These are phyloP conservation scores for Myopa testacea DNA, from an alignment of 2,888 invertebrate species.

Conservation along the genomic window DNA sequence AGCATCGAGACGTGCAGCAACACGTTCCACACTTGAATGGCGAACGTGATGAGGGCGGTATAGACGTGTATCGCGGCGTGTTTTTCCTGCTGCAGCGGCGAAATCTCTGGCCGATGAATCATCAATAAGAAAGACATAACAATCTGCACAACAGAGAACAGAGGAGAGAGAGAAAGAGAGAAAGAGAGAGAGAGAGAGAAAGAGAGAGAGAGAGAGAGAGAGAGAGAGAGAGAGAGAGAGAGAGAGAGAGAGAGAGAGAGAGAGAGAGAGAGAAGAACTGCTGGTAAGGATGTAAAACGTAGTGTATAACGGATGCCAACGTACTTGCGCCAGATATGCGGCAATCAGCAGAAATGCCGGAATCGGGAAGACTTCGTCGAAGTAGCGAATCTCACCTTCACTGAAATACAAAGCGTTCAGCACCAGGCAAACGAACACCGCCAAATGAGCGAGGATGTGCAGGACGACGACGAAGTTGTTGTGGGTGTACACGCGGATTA, in stretches of 20 bases:
- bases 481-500: constrained; percentile 13
- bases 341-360: neutral
- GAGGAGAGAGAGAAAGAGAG: neutral
- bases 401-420: neutral
- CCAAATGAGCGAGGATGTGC: neutral
- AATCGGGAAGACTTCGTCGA: neutral
- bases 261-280: too few species aligned
- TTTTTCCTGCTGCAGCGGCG: neutral
- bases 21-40: constrained; percentile 3
- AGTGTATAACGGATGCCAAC: neutral
- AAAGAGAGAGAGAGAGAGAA: too few species aligned
- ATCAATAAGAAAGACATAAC: too few species aligned
- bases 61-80: constrained; percentile 16
- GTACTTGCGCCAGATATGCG: constrained; percentile 7
- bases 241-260: too few species aligned
- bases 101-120: neutral
- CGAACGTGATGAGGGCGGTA: constrained; percentile 14
- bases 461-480: neutral
- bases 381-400: neutral
- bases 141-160: neutral
- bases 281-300: too few species aligned
- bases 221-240: too few species aligned
- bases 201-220: too few species aligned
- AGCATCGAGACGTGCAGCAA: constrained; percentile 11
- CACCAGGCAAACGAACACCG: neutral